Base-by-base conservation (phyloP, 1,140 invertebrate species). In the Anthonomus grandis region DNA sequence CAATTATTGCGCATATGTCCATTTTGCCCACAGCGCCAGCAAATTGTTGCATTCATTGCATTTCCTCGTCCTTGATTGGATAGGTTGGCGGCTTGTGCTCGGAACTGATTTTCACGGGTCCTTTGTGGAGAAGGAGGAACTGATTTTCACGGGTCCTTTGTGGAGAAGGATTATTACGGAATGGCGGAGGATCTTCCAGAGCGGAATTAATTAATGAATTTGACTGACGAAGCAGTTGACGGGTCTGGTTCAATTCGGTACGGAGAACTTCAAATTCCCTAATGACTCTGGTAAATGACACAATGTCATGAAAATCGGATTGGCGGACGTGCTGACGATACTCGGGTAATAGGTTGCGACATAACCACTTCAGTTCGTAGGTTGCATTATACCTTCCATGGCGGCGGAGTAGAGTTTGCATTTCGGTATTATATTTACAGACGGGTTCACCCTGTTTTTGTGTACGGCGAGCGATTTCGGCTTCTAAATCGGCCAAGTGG, bases 331-430 rank as follows among this genome's bases (percentile, higher is more conserved):
- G 37, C 19, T 52, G 48, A 8, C 57, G 41, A 18, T 41, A 59
- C 8, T 59, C 42, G 39, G 44, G 57, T 27, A 53, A 15, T 15
- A 59, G 13, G 18, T 59, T 59, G 6, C 44, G 31, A 27, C 55
- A 48, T 4, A 59, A 9, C 51, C 50, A 59, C 3, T 34, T 8
- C 34, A 54, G 36, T 10, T 53, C 23, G 6, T 41, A 2, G 6
- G 3, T 17, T 1, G 0, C 4, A 13, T 4, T 22, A 4, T 54
- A 25, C 3, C 15, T 39, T 9, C 57, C 51, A 25, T 59, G 50
- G 21, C 44, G 27, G 3, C 57, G 22, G 6, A 54, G 46, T 2
- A 54, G 10, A 4, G 57, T 54, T 22, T 59, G 49, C 24, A 54
- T n/a, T n/a, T n/a, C n/a, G n/a, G n/a, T n/a, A n/a, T n/a, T n/a